These are phyloP conservation scores for Boloria euphrosyne DNA, from an alignment of 2,888 invertebrate genomes.

Conservation along the genomic window DNA sequence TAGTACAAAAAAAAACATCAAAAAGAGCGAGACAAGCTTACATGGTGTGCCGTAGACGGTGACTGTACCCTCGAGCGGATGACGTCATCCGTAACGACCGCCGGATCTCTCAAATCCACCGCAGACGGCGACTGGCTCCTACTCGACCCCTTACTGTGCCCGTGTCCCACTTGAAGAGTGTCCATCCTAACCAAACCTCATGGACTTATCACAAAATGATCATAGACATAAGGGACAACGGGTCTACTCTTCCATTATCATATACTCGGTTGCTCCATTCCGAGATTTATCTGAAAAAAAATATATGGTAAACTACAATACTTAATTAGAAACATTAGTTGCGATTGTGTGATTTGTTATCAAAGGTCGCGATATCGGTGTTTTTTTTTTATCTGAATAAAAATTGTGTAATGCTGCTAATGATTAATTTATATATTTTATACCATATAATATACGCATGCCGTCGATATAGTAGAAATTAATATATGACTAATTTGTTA, in stretches of 20 bases:
- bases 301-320: constrained; percentile 24
- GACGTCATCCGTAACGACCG: constrained; percentile 71
- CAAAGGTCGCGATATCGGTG: constrained; percentile 22
- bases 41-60: constrained; percentile 71
- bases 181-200: constrained; percentile 56
- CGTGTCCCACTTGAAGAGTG: constrained; percentile 71
- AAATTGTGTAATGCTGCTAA: neutral
- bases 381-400: constrained; percentile 8
- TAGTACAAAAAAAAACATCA: neutral
- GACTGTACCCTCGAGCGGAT: constrained; percentile 76
- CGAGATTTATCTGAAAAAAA: constrained; percentile 51
- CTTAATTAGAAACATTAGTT: constrained; percentile 22
- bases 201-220: constrained; percentile 41
- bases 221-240: constrained; percentile 44
- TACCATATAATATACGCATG: too few species aligned
- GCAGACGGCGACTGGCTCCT: constrained; percentile 83
- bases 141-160: constrained; percentile 83
- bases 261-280: constrained; percentile 48
- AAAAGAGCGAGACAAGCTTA: constrained; percentile 45
- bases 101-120: constrained; percentile 72
- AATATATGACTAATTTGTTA: too few species aligned
- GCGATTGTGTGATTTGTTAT: constrained; percentile 22
- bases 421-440: neutral
- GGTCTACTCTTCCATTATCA: constrained; percentile 38
- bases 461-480: too few species aligned